phyloP scores from a whole-genome alignment of 2,888 invertebrate species.

The Tipula unca region DNA sequence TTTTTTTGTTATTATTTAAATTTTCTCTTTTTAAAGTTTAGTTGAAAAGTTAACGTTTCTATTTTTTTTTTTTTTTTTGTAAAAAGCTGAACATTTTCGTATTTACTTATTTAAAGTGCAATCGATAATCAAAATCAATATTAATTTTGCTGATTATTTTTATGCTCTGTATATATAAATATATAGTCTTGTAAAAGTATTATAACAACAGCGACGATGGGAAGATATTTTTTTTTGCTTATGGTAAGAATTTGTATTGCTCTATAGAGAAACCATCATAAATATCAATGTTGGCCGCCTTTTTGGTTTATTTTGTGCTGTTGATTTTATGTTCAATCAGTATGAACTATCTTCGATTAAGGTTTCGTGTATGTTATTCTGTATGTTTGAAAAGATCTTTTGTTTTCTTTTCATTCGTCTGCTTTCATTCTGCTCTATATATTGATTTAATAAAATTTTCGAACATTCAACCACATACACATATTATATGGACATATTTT shows the following conservation, averaged over 20 bases:
- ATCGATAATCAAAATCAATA: background rate
- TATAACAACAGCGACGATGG: background rate
- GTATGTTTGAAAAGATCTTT: background rate
- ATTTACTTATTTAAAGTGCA: background rate
- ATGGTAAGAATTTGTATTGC: background rate
- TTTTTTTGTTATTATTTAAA: background rate
- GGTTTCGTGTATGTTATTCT: background rate
- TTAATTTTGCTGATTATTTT: background rate
- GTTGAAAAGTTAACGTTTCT: background rate
- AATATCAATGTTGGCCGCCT: conserved; percentile 17
- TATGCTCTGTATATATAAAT: too few relatives aligned
- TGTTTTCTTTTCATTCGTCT: background rate
- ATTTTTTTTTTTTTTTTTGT: background rate
- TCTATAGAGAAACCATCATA: conserved; percentile 15
- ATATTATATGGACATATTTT: too few relatives aligned
- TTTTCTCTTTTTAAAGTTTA: background rate
- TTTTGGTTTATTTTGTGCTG: background rate
- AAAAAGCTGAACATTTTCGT: background rate
- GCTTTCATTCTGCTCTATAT: background rate
- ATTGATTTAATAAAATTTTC: background rate
- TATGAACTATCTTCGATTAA: background rate
- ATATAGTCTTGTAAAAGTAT: background rate
- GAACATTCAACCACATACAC: background rate
- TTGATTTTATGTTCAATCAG: background rate
- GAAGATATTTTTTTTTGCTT: background rate